phyloP scores from a whole-genome alignment of 2,888 invertebrate species.

The Cepaea hortensis region DNA sequence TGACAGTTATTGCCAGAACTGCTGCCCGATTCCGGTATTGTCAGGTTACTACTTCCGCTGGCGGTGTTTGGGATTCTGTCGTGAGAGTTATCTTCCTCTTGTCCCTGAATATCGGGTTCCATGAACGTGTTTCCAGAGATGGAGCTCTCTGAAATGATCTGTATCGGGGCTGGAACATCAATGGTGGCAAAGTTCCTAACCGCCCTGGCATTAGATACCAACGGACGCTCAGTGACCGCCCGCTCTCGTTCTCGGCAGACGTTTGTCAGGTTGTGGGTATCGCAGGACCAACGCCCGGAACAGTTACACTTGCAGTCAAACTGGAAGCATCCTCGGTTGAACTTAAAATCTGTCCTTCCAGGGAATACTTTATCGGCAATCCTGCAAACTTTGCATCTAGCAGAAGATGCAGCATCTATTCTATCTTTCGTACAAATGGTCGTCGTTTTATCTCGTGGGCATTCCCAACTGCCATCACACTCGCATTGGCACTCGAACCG shows the following conservation, averaged over 20 bases:
- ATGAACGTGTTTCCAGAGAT: neutral
- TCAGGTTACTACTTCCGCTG: neutral
- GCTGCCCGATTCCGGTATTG: neutral
- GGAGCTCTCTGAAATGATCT: neutral
- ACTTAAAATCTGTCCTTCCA: slow-evolving; percentile 57
- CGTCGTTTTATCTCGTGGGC: slow-evolving; percentile 60
- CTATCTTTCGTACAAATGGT: slow-evolving; percentile 52
- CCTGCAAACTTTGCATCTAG: slow-evolving; percentile 58
- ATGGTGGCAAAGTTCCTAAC: neutral
- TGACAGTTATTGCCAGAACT: slow-evolving; percentile 20
- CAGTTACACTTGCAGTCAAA: slow-evolving; percentile 54
- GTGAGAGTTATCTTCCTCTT: neutral
- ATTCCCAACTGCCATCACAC: slow-evolving; percentile 68
- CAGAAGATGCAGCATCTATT: neutral
- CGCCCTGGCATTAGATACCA: neutral
- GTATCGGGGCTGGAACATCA: neutral
- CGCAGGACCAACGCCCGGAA: slow-evolving; percentile 54
- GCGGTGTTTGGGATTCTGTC: neutral
- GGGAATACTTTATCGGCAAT: slow-evolving; percentile 56
- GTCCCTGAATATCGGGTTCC: slow-evolving; percentile 12
- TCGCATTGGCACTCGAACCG: slow-evolving; percentile 63
- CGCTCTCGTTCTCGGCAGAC: slow-evolving; percentile 39
- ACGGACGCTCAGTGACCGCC: neutral
- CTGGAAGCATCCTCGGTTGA: slow-evolving; percentile 58
- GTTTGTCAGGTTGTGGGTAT: slow-evolving; percentile 46